Conservation (phyloP, 2,113 vertebrate species). For the Lepisosteus osseus region DNA sequence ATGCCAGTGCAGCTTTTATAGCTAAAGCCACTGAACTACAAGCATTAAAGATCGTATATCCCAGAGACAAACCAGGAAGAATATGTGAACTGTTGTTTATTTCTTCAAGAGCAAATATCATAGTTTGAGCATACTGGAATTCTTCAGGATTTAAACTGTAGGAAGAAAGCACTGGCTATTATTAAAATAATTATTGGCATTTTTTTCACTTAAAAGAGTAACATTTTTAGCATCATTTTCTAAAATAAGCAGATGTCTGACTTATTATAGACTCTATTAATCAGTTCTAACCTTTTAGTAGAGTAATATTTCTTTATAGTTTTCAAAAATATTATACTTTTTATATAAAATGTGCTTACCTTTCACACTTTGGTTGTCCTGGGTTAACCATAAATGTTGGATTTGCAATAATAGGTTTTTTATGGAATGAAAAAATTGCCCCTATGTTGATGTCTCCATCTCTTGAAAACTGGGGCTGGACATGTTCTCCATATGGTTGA, state of each 20-base stretch:
- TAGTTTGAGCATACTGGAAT: constrained; percentile 42
- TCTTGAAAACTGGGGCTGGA: constrained; percentile 60
- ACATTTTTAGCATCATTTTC: not conserved
- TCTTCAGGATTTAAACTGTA: constrained; percentile 57
- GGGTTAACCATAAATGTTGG: constrained; percentile 50
- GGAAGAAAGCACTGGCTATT: not conserved
- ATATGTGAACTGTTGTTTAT: constrained; percentile 39
- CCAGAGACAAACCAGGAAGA: constrained; percentile 43
- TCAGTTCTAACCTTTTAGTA: too few relatives aligned
- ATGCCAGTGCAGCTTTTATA: constrained; percentile 38
- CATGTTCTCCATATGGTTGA: constrained; percentile 53
- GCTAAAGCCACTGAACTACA: constrained; percentile 41
- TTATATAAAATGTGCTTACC: constrained; percentile 45
- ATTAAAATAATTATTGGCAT: not conserved
- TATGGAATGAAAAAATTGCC: constrained; percentile 71
- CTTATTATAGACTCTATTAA: too few relatives aligned
- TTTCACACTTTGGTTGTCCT: constrained; percentile 56
- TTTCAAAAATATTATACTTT: too few relatives aligned
- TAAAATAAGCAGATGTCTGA: too few relatives aligned
- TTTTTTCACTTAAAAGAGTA: too few relatives aligned
- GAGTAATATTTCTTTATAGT: not conserved
- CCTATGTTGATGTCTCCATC: constrained; percentile 65
- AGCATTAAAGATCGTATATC: constrained; percentile 48
- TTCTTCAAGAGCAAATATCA: constrained; percentile 51
- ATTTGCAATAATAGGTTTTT: constrained; percentile 53